phyloP scores from a whole-genome alignment of 2,888 invertebrate species.

The Chalcis sispes region DNA sequence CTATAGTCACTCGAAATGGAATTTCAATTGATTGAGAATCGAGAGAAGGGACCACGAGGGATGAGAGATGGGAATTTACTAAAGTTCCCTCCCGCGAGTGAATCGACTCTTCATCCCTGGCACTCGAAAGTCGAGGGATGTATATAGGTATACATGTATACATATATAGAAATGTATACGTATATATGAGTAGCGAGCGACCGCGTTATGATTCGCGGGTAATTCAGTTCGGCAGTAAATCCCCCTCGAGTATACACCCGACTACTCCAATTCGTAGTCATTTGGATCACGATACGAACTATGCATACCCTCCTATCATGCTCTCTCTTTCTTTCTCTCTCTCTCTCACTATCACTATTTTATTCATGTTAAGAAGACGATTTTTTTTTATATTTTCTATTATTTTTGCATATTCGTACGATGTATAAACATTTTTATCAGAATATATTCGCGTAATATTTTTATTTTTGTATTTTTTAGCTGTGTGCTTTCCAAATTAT shows the following conservation, averaged over 20 bases:
- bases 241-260: background rate
- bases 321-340: background rate
- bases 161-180: too few relatives aligned
- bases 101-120: slow-evolving; percentile 19
- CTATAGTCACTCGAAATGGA: slow-evolving; percentile 17
- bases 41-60: background rate
- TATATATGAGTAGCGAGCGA: too few relatives aligned
- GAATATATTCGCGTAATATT: too few relatives aligned
- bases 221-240: slow-evolving; percentile 36
- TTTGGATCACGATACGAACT: slow-evolving; percentile 5
- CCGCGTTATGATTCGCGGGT: slow-evolving; percentile 13
- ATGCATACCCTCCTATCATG: background rate
- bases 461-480: too few relatives aligned
- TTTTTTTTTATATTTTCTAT: too few relatives aligned
- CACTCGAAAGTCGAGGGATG: slow-evolving; percentile 9
- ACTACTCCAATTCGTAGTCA: background rate
- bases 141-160: background rate
- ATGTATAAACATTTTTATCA: too few relatives aligned
- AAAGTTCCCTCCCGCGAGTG: slow-evolving; percentile 17
- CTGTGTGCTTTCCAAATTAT: slow-evolving; percentile 10
- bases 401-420: too few relatives aligned
- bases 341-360: too few relatives aligned
- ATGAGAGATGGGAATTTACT: background rate
- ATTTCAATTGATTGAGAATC: slow-evolving; percentile 41
- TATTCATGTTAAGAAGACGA: too few relatives aligned